phyloP scores from a whole-genome alignment of 2,113 vertebrate species.

The Natator depressus region DNA sequence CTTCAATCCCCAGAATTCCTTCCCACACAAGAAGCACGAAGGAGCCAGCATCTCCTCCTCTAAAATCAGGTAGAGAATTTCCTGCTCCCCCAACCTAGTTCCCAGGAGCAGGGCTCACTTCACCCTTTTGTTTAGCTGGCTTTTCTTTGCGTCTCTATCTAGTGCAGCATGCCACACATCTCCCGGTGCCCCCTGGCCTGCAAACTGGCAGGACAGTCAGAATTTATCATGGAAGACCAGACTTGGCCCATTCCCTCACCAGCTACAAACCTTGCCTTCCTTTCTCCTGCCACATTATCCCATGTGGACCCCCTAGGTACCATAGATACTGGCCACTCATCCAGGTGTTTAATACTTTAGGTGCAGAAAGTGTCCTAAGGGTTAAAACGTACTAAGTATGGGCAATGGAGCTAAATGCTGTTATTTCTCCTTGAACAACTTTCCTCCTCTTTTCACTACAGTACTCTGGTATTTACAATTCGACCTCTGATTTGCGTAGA shows the following conservation, averaged over 20 bases:
- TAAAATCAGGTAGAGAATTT: not conserved
- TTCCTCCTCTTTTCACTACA: not conserved
- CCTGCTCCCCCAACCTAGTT: not conserved
- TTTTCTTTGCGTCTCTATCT: not conserved
- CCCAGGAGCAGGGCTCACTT: not conserved
- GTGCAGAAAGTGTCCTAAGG: not conserved
- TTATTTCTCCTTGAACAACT: not conserved
- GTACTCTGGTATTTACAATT: not conserved
- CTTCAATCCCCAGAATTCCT: not conserved
- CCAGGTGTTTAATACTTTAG: not conserved
- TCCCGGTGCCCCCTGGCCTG: not conserved
- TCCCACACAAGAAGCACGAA: not conserved
- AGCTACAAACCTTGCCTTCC: not conserved
- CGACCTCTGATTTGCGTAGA: not conserved
- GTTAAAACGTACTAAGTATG: not conserved
- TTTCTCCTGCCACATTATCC: not conserved
- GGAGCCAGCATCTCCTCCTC: not conserved
- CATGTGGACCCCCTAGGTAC: not conserved
- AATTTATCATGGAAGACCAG: not conserved
- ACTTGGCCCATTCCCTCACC: not conserved
- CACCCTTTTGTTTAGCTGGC: not conserved
- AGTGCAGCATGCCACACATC: not conserved
- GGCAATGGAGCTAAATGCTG: not conserved
- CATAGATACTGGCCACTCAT: not conserved
- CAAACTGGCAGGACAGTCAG: not conserved